Percentiles rank a stretch among this genome's conserved stretches.
These are phyloP conservation scores for Oppia nitens DNA, from an alignment of 1,140 invertebrate genomes.

Conservation along the genomic window DNA sequence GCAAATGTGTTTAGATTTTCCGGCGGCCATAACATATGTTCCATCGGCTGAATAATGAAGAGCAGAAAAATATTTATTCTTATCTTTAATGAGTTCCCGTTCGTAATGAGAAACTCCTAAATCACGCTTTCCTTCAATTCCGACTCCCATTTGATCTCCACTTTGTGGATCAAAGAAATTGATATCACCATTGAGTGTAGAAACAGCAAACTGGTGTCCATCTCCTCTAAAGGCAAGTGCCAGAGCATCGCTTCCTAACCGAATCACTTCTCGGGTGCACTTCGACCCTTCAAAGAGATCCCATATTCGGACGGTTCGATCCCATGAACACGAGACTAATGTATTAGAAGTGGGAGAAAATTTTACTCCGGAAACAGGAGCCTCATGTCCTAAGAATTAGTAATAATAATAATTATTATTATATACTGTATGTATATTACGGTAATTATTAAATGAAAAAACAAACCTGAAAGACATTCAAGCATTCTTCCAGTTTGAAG, in stretches of 20 bases:
- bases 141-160: constrained; percentile 44
- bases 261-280: constrained; percentile 61
- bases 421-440: constrained; percentile 1
- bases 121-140: constrained; percentile 73
- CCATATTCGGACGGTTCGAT: constrained; percentile 80
- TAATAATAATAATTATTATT: constrained; percentile 25
- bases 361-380: constrained; percentile 60
- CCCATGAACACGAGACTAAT: constrained; percentile 79
- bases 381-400: constrained; percentile 77
- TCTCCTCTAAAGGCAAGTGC: constrained; percentile 67
- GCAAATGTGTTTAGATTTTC: constrained; percentile 81
- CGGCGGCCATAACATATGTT: constrained; percentile 64
- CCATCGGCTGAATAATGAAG: constrained; percentile 87
- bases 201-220: constrained; percentile 75
- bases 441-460: neutral
- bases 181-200: constrained; percentile 74
- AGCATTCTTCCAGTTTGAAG: constrained; percentile 72
- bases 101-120: constrained; percentile 62
- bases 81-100: constrained; percentile 68
- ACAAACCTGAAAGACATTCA: constrained; percentile 34
- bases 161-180: constrained; percentile 59
- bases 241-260: constrained; percentile 60
- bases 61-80: constrained; percentile 73
- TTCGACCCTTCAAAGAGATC: constrained; percentile 59
- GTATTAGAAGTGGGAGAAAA: constrained; percentile 55